Evolutionary conservation across 2,888 invertebrate genomes (phyloP).

Genomic region (Apamea crenata): DNA sequence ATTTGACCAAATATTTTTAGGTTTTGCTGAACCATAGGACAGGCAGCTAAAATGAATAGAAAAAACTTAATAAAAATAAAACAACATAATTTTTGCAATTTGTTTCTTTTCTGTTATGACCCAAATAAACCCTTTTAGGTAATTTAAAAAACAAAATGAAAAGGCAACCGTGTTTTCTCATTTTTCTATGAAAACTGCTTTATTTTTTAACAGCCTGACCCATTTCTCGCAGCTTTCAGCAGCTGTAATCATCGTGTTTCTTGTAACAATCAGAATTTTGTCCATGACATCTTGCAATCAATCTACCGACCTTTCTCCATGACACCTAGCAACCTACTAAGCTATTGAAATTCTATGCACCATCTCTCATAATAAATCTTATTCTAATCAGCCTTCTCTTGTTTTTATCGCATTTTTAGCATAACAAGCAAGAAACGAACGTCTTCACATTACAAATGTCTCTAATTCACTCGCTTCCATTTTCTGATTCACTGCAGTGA

Average conservation of each 20-base stretch:
- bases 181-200: background rate
- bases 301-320: background rate
- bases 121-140: background rate
- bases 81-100: constrained; percentile 33
- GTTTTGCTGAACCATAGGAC: constrained; percentile 49
- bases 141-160: background rate
- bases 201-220: no score
- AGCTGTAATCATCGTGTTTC: constrained; percentile 1
- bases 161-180: background rate
- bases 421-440: constrained; percentile 14
- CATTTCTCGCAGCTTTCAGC: background rate
- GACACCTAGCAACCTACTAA: background rate
- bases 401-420: constrained; percentile 31
- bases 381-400: background rate
- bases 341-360: constrained; percentile 12
- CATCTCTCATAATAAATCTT: background rate
- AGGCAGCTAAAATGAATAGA: constrained; percentile 35
- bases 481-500: constrained; percentile 48
- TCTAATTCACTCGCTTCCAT: constrained; percentile 36
- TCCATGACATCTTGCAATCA: background rate
- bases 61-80: constrained; percentile 42
- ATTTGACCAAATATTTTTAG: constrained; percentile 50
- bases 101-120: constrained; percentile 63
- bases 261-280: background rate
- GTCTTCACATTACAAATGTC: constrained; percentile 32